These are phyloP conservation scores for Tachuris rubrigastra DNA, from an alignment of 2,113 vertebrate genomes.

Conservation along the genomic window DNA sequence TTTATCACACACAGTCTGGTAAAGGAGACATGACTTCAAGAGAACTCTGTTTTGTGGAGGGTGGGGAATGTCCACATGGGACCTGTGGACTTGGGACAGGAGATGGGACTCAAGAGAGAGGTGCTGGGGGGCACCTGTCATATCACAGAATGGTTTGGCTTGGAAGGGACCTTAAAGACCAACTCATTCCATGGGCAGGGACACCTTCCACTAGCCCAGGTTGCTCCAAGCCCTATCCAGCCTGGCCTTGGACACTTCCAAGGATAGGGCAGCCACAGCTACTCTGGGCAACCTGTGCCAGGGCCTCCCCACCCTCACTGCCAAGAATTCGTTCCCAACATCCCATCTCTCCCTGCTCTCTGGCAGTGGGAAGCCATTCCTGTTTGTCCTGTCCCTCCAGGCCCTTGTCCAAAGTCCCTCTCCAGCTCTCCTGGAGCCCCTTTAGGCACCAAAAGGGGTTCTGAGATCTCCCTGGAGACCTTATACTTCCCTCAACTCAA, in stretches of 20 bases:
- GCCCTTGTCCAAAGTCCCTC: background rate
- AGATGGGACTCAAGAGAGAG: background rate
- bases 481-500: rapidly evolving
- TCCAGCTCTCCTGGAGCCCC: background rate
- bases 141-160: background rate
- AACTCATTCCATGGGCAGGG: background rate
- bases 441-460: background rate
- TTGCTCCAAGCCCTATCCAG: rapidly evolving
- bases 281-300: background rate
- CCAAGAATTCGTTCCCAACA: background rate
- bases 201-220: rapidly evolving
- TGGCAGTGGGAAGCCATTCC: background rate
- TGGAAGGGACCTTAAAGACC: background rate
- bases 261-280: background rate
- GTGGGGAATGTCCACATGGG: background rate
- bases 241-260: background rate
- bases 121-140: background rate
- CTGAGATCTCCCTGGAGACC: background rate
- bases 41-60: background rate
- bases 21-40: background rate
- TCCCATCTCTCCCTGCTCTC: background rate
- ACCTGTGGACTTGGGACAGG: background rate
- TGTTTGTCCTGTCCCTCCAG: background rate
- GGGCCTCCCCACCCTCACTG: background rate
- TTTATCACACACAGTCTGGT: background rate